Base-by-base conservation (phyloP, 2,797 vertebrate species). In the Prunella strophiata region DNA sequence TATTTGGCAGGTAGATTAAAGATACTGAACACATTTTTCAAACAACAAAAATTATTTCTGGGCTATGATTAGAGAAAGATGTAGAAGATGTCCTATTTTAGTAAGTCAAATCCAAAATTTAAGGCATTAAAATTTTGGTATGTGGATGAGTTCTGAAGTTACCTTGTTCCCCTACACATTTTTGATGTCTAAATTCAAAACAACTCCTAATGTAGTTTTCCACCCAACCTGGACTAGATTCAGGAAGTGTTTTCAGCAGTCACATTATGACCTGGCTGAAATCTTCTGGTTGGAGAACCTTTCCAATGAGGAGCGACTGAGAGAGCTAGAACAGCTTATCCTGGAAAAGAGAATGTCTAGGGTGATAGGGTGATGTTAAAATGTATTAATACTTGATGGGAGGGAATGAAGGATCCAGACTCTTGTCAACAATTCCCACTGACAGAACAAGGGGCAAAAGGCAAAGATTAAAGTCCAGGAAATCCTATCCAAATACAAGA, bases 351-450 rank as follows among this genome's bases (percentile, higher is more conserved):
- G 43, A 81, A 76, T 7, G 19, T 17, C 75, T 9, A 7, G 3
- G 8, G 6, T 2, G 5, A 34, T 9, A 7, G 3, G 8, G 6
- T 2, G 5, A 34, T 51, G 22, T 66, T 62, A 18, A 13, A 32
- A 3, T n/a, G 5, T 16, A 27, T 52, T 51, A 30, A 36, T 58
- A 62, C 4, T 17, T 66, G 7, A 54, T 11, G 5, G 40, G 7
- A 67, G 4, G 29, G 26, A 76, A 62, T 21, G 17, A 85, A 76
- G 21, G 16, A 78, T 34, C 2, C 26, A 59, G 25, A 29, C 7
- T 61, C 5, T 57, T 72, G 32, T 61, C 30, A 58, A 5, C 8
- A 65, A 25, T 58, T 29, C 1, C 11, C 8, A 16, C 26, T 67
- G 21, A 61, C 14, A 65, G 14, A 11, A 63, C 21, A 81, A 25